These are phyloP conservation scores for Heliconius ethilla DNA, from an alignment of 2,888 invertebrate species.

Conservation along the genomic window DNA sequence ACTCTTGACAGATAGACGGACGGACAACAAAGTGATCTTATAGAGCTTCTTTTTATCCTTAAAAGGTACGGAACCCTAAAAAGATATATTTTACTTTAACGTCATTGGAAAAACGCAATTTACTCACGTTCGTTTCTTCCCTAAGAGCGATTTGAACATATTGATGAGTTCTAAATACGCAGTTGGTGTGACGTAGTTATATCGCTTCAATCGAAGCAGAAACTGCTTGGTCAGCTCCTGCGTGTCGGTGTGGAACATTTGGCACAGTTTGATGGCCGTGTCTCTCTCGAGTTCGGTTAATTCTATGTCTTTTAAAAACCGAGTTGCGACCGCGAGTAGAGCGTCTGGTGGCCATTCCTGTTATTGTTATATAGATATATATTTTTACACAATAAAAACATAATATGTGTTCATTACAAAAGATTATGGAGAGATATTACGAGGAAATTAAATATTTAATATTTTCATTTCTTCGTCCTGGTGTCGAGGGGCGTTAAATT, in stretches of 20 bases:
- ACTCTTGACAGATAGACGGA: no score
- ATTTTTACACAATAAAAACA: not conserved
- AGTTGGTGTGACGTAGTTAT: slow-evolving; percentile 95
- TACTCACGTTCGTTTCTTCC: slow-evolving; percentile 88
- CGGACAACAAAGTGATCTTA: no score
- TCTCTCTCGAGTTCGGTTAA: slow-evolving; percentile 87
- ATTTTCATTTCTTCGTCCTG: no score
- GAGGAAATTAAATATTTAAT: no score
- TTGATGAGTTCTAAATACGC: slow-evolving; percentile 95
- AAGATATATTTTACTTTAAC: not conserved
- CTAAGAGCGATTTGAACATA: slow-evolving; percentile 91
- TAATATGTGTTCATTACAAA: not conserved
- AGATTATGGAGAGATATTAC: not conserved
- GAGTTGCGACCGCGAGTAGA: slow-evolving; percentile 91
- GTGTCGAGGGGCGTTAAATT: no score
- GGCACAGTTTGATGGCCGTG: slow-evolving; percentile 93
- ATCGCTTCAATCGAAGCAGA: slow-evolving; percentile 83
- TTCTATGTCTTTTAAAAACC: slow-evolving; percentile 91
- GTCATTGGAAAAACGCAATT: not conserved
- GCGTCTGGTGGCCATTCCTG: slow-evolving; percentile 97
- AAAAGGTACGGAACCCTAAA: no score
- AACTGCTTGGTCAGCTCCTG: slow-evolving; percentile 86
- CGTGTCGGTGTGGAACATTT: slow-evolving; percentile 93
- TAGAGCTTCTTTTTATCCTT: no score
- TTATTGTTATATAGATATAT: not conserved